phyloP scores from a whole-genome alignment of 2,113 vertebrate genomes.

The Charina bottae region DNA sequence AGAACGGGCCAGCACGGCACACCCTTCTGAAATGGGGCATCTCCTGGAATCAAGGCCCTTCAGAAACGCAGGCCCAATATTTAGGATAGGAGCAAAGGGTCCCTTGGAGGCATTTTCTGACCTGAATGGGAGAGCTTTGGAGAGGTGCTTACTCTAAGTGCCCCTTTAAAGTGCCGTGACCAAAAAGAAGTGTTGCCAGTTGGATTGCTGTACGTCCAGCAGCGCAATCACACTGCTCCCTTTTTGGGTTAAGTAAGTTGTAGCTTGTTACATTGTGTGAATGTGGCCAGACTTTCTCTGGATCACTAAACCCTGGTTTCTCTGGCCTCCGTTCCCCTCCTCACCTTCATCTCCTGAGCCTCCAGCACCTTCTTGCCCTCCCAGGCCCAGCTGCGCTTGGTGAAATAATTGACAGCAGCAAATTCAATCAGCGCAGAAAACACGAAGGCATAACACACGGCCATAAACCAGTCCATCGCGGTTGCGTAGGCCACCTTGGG shows the following conservation, averaged over 20 bases:
- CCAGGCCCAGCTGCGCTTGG: conserved; percentile 99
- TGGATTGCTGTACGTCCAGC: neutral
- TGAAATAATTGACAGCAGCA: conserved; percentile 99
- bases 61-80: neutral
- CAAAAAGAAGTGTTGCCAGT: neutral
- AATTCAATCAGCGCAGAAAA: conserved; percentile 99
- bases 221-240: neutral
- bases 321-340: neutral
- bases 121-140: neutral
- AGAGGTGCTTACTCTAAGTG: neutral
- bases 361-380: conserved; percentile 94
- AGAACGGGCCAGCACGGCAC: neutral
- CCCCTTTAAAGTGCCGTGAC: neutral
- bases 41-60: neutral
- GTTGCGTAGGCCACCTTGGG: conserved; percentile 99
- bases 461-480: conserved; percentile 99
- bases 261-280: neutral
- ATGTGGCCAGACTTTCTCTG: neutral
- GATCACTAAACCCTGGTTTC: neutral
- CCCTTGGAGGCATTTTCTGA: neutral
- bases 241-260: neutral
- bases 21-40: neutral
- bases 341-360: conserved; percentile 92
- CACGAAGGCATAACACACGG: conserved; percentile 99
- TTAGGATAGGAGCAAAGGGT: neutral